Evolutionary conservation across 2,888 invertebrate species (phyloP).

Genomic region (Arenicola marina): DNA sequence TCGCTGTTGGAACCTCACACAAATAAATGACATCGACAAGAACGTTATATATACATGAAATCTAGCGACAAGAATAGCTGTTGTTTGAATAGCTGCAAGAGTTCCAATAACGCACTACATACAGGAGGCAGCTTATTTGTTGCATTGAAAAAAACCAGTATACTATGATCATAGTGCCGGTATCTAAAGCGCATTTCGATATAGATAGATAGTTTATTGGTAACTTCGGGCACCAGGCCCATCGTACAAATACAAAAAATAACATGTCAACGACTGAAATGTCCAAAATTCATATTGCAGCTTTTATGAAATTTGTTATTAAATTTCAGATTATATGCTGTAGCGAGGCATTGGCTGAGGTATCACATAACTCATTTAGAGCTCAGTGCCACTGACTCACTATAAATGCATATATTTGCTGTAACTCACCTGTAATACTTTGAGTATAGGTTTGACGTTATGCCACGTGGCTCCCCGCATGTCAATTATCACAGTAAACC

Average conservation of each 20-base stretch:
- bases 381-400: no score
- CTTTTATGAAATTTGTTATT: neutral
- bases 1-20: no score
- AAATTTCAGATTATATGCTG: neutral
- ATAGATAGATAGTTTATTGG: no score
- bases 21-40: neutral
- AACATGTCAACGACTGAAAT: neutral
- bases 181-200: no score
- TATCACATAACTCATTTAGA: no score
- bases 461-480: constrained; percentile 94
- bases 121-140: neutral
- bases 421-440: constrained; percentile 70
- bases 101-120: no score
- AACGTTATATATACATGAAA: neutral
- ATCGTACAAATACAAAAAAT: neutral
- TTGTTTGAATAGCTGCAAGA: no score
- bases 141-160: neutral
- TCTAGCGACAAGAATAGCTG: no score
- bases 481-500: constrained; percentile 95
- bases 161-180: no score
- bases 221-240: neutral
- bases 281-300: no score
- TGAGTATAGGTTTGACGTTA: constrained; percentile 95
- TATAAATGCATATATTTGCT: no score
- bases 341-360: no score